A percentile compares a stretch with the other conserved stretches of the same genome.
Conservation (phyloP, 2,888 invertebrate genomes). For the Xylocampa areola region DNA sequence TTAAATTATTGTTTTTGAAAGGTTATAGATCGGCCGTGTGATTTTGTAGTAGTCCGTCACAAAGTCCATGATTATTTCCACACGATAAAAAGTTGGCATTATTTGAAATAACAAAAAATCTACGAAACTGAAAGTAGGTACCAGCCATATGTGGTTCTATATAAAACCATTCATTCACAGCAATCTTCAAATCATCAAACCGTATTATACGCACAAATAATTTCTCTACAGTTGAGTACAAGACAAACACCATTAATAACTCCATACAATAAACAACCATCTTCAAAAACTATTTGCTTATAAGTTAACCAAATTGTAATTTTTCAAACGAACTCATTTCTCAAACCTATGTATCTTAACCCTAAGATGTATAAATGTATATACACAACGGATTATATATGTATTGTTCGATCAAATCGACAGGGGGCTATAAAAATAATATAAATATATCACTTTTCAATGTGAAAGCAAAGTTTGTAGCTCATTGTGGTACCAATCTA, state of each 20-base stretch:
- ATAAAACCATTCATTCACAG: slow-evolving; percentile 6
- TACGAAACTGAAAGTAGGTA: too few species aligned
- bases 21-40: too few species aligned
- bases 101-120: too few species aligned
- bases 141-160: too few species aligned
- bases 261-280: slow-evolving; percentile 54
- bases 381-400: slow-evolving; percentile 72
- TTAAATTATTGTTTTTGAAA: too few species aligned
- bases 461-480: slow-evolving; percentile 80
- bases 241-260: slow-evolving; percentile 75
- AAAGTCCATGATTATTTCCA: too few species aligned
- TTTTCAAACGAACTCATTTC: slow-evolving; percentile 77
- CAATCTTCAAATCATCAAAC: slow-evolving; percentile 35
- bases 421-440: slow-evolving; percentile 82
- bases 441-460: slow-evolving; percentile 89
- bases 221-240: slow-evolving; percentile 54
- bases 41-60: too few species aligned
- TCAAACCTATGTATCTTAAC: slow-evolving; percentile 62
- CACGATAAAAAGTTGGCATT: too few species aligned
- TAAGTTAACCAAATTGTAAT: slow-evolving; percentile 83
- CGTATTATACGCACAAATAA: slow-evolving; percentile 43
- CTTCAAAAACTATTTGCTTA: slow-evolving; percentile 65
- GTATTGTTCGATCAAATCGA: slow-evolving; percentile 72
- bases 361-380: slow-evolving; percentile 62
- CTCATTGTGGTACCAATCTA: slow-evolving; percentile 86